Evolutionary conservation across 2,888 invertebrate species (phyloP).

Genomic region (Drosophila falleni): DNA sequence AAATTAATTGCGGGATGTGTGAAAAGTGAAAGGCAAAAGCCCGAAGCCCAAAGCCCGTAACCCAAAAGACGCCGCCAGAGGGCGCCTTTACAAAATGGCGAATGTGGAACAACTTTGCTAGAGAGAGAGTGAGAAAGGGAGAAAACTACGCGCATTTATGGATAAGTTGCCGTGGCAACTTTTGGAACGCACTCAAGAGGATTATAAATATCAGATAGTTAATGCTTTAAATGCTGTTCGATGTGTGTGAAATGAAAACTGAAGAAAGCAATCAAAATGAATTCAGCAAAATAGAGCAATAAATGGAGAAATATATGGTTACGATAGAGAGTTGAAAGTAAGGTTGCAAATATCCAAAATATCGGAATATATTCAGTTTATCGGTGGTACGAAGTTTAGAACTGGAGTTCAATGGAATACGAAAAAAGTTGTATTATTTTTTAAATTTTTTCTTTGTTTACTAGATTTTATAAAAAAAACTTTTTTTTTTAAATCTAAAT

Average conservation of each 20-base stretch:
- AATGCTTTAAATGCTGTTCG: background rate
- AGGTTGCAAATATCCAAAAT: no score
- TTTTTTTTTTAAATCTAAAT: no score
- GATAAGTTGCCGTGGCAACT: background rate
- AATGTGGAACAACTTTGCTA: background rate
- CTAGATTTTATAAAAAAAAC: no score
- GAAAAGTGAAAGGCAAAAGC: slow-evolving; percentile 67
- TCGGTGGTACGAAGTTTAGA: no score
- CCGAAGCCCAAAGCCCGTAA: slow-evolving; percentile 21
- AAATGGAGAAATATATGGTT: background rate
- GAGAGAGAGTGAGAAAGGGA: background rate
- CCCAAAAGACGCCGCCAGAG: slow-evolving; percentile 4
- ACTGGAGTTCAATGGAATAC: no score
- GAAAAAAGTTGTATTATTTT: no score
- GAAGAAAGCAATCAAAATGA: background rate
- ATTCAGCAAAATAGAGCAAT: background rate
- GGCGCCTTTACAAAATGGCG: background rate
- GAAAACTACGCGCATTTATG: background rate
- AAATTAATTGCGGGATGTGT: slow-evolving; percentile 72
- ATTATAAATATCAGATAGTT: slow-evolving; percentile 5
- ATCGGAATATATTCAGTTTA: no score
- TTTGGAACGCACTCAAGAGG: slow-evolving; percentile 1
- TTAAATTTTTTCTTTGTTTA: no score
- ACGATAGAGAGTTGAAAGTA: no score
- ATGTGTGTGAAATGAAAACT: background rate